Evolutionary conservation across 2,113 vertebrate species (phyloP).

Genomic region (Oreochromis aureus): DNA sequence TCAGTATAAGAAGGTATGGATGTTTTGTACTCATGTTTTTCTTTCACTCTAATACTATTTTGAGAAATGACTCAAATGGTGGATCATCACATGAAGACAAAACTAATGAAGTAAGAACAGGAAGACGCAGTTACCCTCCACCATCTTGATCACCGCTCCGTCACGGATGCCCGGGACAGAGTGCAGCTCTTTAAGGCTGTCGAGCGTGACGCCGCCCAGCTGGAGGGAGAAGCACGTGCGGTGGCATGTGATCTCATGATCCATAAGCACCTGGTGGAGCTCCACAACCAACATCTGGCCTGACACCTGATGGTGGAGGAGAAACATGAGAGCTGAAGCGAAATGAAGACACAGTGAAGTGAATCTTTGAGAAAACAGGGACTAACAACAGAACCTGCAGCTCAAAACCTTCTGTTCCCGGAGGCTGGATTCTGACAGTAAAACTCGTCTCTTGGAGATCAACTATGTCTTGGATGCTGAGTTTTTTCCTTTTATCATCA

Average conservation of each 20-base stretch:
- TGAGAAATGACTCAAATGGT: not conserved
- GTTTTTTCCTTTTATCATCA: slow-evolving; percentile 64
- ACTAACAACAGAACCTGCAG: slow-evolving; percentile 77
- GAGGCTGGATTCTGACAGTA: slow-evolving; percentile 85
- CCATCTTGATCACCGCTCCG: slow-evolving; percentile 82
- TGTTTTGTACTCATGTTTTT: not conserved
- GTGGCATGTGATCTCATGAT: slow-evolving; percentile 89
- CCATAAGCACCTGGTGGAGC: slow-evolving; percentile 94
- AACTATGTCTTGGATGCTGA: slow-evolving; percentile 80
- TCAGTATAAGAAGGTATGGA: not conserved
- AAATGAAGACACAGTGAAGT: not conserved
- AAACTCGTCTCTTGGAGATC: slow-evolving; percentile 85
- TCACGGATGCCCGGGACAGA: slow-evolving; percentile 84
- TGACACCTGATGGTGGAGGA: slow-evolving; percentile 76
- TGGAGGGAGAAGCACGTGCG: slow-evolving; percentile 93
- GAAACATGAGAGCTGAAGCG: not conserved
- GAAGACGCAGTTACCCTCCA: slow-evolving; percentile 80
- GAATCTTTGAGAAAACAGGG: not conserved
- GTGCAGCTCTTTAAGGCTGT: slow-evolving; percentile 83
- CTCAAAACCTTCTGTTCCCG: slow-evolving; percentile 83
- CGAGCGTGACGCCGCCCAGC: slow-evolving; percentile 80
- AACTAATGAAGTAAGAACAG: not conserved
- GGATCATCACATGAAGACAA: not conserved
- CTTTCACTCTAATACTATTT: not conserved
- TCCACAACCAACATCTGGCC: slow-evolving; percentile 91